Base-by-base conservation (phyloP, 37 sponge, comb jelly and placozoan species). In the Cliona cf. orientalis region DNA sequence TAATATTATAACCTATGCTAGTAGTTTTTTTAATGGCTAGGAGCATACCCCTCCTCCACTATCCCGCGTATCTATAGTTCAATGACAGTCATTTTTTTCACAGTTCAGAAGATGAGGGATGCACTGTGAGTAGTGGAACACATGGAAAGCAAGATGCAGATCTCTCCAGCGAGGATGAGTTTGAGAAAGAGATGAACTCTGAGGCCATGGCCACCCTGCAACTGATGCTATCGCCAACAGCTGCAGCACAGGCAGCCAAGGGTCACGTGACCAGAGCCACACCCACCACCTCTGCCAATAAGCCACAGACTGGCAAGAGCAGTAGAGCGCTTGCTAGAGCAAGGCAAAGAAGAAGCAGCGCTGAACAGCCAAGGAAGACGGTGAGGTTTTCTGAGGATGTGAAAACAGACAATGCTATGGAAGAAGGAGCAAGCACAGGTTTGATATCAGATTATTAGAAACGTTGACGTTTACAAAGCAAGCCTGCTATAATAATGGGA, bases 181-280 rank as follows among this genome's bases (percentile, higher is more conserved):
- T 94, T 91, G 92, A 90, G 56, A 83, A 63, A 58, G 80, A 82
- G 62, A 90, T 94, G 95, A 85, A 74, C 28, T 63, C 74, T 22
- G 82, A 87, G 60, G 64, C 70, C 21, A 46, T 66, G 62, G 33
- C 23, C 14, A n/a, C 44, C 21, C 33, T 78, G 42, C 1, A 78
- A 43, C 28, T 26, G 29, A 42, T 44, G 43, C 25, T 41, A 5
- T 42, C 73, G 11, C 73, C 82, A 2, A 2, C 37, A 41, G 70
- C 59, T 22, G 21, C 60, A 57, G 72, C 35, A 22, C 28, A 1
- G 40, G 31, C 58, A 31, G 35, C 5, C 28, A 56, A 40, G n/a
- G n/a, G n/a, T n/a, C n/a, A n/a, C n/a, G n/a, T n/a, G n/a, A n/a
- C n/a, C n/a, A n/a, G n/a, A n/a, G n/a, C n/a, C n/a, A n/a, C n/a